Conservation (phyloP, 1,140 invertebrate genomes). For the Hetaerina americana region DNA sequence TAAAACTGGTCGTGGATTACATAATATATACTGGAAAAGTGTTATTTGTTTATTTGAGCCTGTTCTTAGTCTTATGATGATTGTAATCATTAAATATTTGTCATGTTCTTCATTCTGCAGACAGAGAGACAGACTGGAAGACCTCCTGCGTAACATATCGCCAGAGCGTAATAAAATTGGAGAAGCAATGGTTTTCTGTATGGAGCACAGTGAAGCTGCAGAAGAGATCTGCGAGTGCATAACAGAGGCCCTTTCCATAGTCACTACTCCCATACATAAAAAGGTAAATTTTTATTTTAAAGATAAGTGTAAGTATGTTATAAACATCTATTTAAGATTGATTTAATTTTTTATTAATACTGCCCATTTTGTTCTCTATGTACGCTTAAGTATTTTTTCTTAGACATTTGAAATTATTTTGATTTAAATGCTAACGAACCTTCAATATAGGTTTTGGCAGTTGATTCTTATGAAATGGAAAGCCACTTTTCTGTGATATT, state of each 20-base stretch:
- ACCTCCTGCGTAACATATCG: conserved; percentile 74
- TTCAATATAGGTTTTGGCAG: too few relatives aligned
- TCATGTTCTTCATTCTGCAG: conserved; percentile 29
- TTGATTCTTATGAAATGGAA: too few relatives aligned
- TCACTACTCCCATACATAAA: conserved; percentile 68
- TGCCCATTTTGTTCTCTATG: neutral
- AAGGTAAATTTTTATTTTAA: conserved; percentile 38
- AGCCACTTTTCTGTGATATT: too few relatives aligned
- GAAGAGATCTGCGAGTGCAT: conserved; percentile 93
- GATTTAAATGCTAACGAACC: too few relatives aligned
- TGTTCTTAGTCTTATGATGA: neutral
- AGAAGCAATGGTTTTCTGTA: conserved; percentile 96
- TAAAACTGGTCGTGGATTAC: too few relatives aligned
- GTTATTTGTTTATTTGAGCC: too few relatives aligned
- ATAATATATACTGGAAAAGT: too few relatives aligned
- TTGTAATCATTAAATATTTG: neutral
- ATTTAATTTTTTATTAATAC: too few relatives aligned
- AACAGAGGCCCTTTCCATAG: conserved; percentile 64
- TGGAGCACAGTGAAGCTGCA: conserved; percentile 93
- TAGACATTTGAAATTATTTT: too few relatives aligned
- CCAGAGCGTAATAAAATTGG: conserved; percentile 77
- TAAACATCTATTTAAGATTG: too few relatives aligned
- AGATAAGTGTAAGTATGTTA: too few relatives aligned
- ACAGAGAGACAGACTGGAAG: conserved; percentile 84
- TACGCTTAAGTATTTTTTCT: too few relatives aligned